Percentiles rank a stretch among this genome's conserved stretches.
These are phyloP conservation scores for Onchidella celtica DNA, from an alignment of 2,888 invertebrate genomes.

Conservation along the genomic window DNA sequence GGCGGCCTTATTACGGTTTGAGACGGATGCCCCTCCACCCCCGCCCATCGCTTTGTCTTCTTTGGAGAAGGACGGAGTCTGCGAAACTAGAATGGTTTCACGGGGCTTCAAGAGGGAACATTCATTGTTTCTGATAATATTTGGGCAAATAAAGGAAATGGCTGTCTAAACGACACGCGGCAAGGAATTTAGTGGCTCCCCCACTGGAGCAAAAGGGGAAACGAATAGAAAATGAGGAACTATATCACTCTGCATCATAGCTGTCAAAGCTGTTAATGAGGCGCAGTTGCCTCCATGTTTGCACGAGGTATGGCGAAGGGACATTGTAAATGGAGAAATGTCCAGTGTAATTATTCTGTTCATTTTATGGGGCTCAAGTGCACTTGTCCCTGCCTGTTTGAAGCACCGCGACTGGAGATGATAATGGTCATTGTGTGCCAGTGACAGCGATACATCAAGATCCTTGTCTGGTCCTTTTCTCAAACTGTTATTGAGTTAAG, in stretches of 20 bases:
- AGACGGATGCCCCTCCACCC: slow-evolving; percentile 5
- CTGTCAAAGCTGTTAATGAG: neutral
- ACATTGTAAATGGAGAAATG: too few species aligned
- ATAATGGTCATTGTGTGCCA: too few species aligned
- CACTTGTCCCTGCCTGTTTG: too few species aligned
- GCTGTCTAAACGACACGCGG: neutral
- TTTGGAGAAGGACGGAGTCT: neutral
- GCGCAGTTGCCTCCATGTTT: neutral
- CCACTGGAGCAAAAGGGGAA: neutral
- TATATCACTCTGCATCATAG: slow-evolving; percentile 17
- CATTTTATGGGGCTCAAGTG: too few species aligned
- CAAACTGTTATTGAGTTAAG: too few species aligned
- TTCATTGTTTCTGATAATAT: slow-evolving; percentile 26
- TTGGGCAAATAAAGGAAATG: slow-evolving; percentile 15
- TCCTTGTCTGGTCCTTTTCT: too few species aligned
- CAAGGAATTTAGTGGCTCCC: slow-evolving; percentile 10
- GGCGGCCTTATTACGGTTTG: neutral
- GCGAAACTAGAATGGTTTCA: neutral
- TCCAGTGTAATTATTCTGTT: neutral
- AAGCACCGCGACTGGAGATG: too few species aligned
- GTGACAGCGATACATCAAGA: too few species aligned
- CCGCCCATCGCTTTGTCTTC: neutral
- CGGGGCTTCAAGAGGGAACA: neutral
- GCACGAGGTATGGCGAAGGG: neutral
- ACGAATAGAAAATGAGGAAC: neutral